Evolutionary conservation across 2,888 invertebrate species (phyloP).

Genomic region (Chrysomela aeneicollis): DNA sequence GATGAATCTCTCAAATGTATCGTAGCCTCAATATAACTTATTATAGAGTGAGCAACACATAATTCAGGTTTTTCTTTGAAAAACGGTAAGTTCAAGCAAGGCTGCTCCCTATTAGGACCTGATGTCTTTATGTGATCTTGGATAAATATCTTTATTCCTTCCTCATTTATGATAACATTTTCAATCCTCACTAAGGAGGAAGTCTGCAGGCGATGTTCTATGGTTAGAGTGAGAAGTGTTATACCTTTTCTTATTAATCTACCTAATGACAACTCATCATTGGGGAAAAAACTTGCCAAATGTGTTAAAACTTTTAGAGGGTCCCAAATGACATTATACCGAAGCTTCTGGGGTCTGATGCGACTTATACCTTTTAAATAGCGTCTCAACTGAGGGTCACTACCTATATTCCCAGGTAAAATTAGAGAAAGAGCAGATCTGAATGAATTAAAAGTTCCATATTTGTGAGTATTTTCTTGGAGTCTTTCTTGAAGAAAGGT

Average conservation of each 20-base stretch:
- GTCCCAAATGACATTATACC: slow-evolving; percentile 48
- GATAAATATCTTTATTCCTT: slow-evolving; percentile 32
- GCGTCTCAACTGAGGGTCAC: slow-evolving; percentile 32
- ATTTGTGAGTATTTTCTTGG: slow-evolving; percentile 8
- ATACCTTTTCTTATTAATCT: slow-evolving; percentile 34
- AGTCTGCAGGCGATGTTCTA: slow-evolving; percentile 39
- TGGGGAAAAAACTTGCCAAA: slow-evolving; percentile 17
- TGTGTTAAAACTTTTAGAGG: slow-evolving; percentile 33
- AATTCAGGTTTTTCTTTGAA: slow-evolving; percentile 33
- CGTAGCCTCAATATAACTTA: slow-evolving; percentile 28
- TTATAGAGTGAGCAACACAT: slow-evolving; percentile 30
- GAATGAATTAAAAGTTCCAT: slow-evolving; percentile 41
- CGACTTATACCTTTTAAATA: slow-evolving; percentile 40
- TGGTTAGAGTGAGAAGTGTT: slow-evolving; percentile 35
- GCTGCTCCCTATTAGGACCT: slow-evolving; percentile 33
- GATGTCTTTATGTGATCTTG: slow-evolving; percentile 21
- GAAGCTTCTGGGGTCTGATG: slow-evolving; percentile 36
- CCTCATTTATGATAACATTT: slow-evolving; percentile 21
- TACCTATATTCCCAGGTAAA: slow-evolving; percentile 25
- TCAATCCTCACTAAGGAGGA: slow-evolving; percentile 23
- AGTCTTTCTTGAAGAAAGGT: neutral
- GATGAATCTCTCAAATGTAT: slow-evolving; percentile 1
- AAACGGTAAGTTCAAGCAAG: slow-evolving; percentile 32
- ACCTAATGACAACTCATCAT: slow-evolving; percentile 16
- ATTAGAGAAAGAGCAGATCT: slow-evolving; percentile 43